A percentile compares a stretch with the other conserved stretches of the same genome.
Evolutionary conservation across 1,140 invertebrate genomes (phyloP).

Genomic region (Halotydeus destructor): DNA sequence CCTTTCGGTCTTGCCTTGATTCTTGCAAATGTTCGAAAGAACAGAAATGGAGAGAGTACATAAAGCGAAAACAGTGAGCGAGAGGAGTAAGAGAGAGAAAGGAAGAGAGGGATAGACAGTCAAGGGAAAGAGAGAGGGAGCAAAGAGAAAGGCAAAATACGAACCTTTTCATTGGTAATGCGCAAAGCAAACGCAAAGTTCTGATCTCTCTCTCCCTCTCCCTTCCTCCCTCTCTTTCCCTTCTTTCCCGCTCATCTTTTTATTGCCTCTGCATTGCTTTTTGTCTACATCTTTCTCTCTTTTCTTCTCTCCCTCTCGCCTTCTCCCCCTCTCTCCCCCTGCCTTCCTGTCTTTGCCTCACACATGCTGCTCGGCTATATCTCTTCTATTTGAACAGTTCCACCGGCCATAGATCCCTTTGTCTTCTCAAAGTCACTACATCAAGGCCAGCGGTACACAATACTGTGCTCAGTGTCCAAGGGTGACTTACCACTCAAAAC

Average conservation of each 20-base stretch:
- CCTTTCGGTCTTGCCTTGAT: too few species aligned
- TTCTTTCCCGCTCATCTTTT: neutral
- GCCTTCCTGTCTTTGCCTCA: neutral
- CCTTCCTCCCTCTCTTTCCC: neutral
- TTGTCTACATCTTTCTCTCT: conserved; percentile 1
- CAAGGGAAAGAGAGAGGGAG: too few species aligned
- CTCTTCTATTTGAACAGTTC: conserved; percentile 15
- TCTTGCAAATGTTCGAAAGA: too few species aligned
- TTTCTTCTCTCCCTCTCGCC: too few species aligned
- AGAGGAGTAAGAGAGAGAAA: too few species aligned
- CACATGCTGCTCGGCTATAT: neutral
- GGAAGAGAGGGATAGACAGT: too few species aligned
- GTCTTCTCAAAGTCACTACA: conserved; percentile 42
- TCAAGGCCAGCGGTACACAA: conserved; percentile 59
- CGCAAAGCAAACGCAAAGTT: too few species aligned
- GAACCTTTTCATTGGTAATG: too few species aligned
- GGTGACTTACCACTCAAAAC: conserved; percentile 45
- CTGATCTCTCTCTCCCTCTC: neutral
- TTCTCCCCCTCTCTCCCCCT: neutral
- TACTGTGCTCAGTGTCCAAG: conserved; percentile 59
- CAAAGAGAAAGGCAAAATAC: too few species aligned
- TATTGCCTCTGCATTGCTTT: neutral
- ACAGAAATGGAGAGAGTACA: too few species aligned
- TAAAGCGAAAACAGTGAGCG: too few species aligned
- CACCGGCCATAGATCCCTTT: conserved; percentile 25